Conservation (phyloP, 2,113 vertebrate genomes). For the Microcebus jonahi region DNA sequence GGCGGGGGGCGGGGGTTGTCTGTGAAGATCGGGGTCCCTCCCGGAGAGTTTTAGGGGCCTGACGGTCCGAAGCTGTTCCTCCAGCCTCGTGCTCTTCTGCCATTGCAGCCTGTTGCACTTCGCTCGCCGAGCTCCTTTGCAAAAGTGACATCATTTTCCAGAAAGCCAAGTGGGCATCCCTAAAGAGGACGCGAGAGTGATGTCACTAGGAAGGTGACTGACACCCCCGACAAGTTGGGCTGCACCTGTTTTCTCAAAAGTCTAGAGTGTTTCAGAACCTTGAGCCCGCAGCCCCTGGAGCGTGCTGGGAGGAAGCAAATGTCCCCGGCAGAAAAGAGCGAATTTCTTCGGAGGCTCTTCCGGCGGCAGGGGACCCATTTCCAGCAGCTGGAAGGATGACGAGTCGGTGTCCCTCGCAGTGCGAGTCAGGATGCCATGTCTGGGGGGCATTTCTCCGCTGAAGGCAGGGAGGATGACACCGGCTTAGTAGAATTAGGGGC, state of each 20-base stretch:
- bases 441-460: neutral
- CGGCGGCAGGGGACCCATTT: neutral
- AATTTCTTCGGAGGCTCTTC: neutral
- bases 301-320: neutral
- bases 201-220: neutral
- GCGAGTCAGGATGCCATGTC: neutral
- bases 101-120: neutral
- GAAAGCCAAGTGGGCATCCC: neutral
- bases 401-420: neutral
- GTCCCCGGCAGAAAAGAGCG: neutral
- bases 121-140: neutral
- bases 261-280: neutral
- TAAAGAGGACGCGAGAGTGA: neutral
- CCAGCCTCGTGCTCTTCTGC: no score
- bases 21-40: neutral
- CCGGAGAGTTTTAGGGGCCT: neutral
- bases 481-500: neutral
- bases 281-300: neutral
- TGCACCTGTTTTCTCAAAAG: neutral
- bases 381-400: neutral
- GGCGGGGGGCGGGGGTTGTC: fast-evolving
- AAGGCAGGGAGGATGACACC: neutral
- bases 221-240: neutral
- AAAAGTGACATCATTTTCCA: neutral
- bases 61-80: no score